Evolutionary conservation across 2,888 invertebrate genomes (phyloP), one percentile per base, ranked within the genome.

Genomic region (Pelosia muscerda): DNA sequence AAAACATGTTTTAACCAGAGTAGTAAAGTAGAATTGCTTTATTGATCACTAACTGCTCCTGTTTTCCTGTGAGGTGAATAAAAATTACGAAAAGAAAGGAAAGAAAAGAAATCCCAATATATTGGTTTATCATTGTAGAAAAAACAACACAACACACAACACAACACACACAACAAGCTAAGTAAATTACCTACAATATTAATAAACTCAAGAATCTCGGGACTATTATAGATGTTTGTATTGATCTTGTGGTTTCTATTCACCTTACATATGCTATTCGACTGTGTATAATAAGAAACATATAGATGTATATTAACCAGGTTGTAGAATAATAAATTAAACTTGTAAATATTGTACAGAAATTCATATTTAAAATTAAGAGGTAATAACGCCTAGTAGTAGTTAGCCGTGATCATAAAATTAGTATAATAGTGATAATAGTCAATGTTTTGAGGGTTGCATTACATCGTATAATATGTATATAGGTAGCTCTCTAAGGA

Each of bases 341-440:
- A 49, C 26, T 58, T 81, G 81, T 77, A 79, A 60, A 81, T 76
- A 78, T 22, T 81, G 81, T 81, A 81, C 72, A 81, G 59, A 78
- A 57, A 72, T 42, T 10, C 2, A 10, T 63, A 62, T 61, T n/a
- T 61, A 31, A 53, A 22, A 62, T 22, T 31, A 28, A 31, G n/a
- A 54, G 23, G 49, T 61, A 11, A 34, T 54, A 38, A 66, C 34
- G 68, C 70, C 60, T 63, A 66, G 42, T 58, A 61, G 49, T 61
- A 64, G 11, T 68, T 64, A 56, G 66, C 65, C 68, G 60, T 59
- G 42, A 60, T 67, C 66, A 49, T 28, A 57, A 19, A 38, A 49
- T 25, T 23, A 38, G 13, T 54, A 13, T 55, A 25, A 55, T 22
- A 15, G 4, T 49, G n/a, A n/a, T n/a, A n/a, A n/a, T 54, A 26